Evolutionary conservation across 2,888 invertebrate genomes (phyloP).

Genomic region (Stenichneumon culpator): DNA sequence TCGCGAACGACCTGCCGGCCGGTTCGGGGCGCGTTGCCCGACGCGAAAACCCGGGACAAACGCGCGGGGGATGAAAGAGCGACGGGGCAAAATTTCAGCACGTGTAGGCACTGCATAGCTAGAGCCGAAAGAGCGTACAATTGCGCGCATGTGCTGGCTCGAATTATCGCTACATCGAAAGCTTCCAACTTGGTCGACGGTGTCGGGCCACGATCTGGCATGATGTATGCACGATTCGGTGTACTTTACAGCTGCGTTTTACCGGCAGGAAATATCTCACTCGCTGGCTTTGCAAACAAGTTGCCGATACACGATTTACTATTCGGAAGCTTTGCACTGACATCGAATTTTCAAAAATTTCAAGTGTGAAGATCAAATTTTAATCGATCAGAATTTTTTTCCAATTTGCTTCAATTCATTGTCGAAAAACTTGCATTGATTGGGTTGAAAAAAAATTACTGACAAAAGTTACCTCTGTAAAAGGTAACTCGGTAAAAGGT

Average conservation of each 20-base stretch:
- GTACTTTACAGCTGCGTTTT: neutral
- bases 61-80: slow-evolving; percentile 27
- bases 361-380: neutral
- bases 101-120: slow-evolving; percentile 38
- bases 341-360: neutral
- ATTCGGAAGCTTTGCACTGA: neutral
- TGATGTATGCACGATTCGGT: neutral
- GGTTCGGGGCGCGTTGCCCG: slow-evolving; percentile 54
- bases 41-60: slow-evolving; percentile 6
- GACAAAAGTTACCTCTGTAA: too few relatives aligned
- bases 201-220: neutral
- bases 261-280: neutral
- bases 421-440: too few relatives aligned
- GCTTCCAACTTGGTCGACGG: slow-evolving; percentile 35
- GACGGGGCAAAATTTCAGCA: slow-evolving; percentile 45
- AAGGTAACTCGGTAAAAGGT: too few relatives aligned
- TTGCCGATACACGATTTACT: neutral
- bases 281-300: neutral
- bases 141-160: slow-evolving; percentile 22
- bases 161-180: slow-evolving; percentile 8
- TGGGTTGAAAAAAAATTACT: too few relatives aligned
- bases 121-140: slow-evolving; percentile 7
- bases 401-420: too few relatives aligned
- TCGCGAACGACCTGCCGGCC: slow-evolving; percentile 76
- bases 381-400: too few relatives aligned